Evolutionary conservation across 2,888 invertebrate species (phyloP).

Genomic region (Agrenia bidenticulata): DNA sequence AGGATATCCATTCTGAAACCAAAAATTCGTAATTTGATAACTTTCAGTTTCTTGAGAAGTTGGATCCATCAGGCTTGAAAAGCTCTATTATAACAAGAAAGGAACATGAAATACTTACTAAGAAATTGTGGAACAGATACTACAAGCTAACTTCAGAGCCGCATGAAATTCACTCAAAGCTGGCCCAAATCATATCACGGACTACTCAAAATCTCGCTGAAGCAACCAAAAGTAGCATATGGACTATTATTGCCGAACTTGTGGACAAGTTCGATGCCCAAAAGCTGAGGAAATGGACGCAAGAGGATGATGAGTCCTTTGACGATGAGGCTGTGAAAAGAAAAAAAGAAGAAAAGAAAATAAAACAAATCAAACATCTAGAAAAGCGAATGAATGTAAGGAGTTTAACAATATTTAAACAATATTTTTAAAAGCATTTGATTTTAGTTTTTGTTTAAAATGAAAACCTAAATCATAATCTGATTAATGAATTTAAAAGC

Average conservation of each 20-base stretch:
- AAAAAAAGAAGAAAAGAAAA: constrained; percentile 7
- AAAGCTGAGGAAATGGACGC: not conserved
- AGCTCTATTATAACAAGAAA: not conserved
- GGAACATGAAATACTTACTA: not conserved
- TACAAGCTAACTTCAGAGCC: not conserved
- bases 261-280: not conserved
- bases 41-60: not conserved
- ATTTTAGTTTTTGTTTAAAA: too few species aligned
- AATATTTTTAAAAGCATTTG: too few species aligned
- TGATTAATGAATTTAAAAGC: too few species aligned
- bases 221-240: not conserved
- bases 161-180: not conserved
- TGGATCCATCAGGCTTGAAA: not conserved
- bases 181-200: not conserved
- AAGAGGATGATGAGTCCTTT: too few species aligned
- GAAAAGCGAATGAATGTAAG: constrained; percentile 19
- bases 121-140: constrained; percentile 14
- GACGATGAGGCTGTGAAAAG: not conserved
- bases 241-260: not conserved
- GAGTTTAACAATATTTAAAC: not conserved
- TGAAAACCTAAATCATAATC: too few species aligned
- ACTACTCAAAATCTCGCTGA: not conserved
- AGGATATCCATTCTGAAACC: too few species aligned
- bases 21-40: too few species aligned
- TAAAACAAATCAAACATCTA: not conserved